Evolutionary conservation across 2,888 invertebrate genomes (phyloP), one percentile per base, ranked within the genome.

Genomic region (Cremastinae sp.): DNA sequence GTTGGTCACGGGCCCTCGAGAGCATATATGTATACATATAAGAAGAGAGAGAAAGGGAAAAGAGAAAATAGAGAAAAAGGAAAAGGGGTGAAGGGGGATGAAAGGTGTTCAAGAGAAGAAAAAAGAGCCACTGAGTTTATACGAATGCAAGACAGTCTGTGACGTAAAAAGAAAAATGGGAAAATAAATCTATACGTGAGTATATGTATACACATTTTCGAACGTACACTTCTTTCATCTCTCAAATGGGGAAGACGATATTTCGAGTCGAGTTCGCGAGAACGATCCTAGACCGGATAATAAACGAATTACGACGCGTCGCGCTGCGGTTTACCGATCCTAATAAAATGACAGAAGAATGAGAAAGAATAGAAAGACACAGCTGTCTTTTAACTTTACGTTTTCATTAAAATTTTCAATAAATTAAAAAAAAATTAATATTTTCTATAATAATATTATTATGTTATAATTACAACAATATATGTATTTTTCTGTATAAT

Each of bases 1-100:
- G 78, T 82, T 83, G 84, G n/a, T 82, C 85, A 80, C 81, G 75
- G 83, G 75, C 59, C 59, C 70, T 18, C 55, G 51, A 51, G 37
- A 64, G 35, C 62, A 10, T 16, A 20, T 62, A 51, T 47, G 20
- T 49, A 49, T 37, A 39, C 20, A 49, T 37, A 47, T 58, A 51
- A 47, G 4, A 37, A 7, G 18, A 28, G 20, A 18, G n/a, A 49
- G 10, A 18, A 66, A 55, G 53, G 41, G 45, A 18, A n/a, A 56
- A n/a, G n/a, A 4, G 41, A 45, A 18, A 49, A 35, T 22, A 55
- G 66, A 35, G 45, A 56, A 43, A 66, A 35, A 35, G 5, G 37
- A 20, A 51, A 45, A 12, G 55, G 45, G n/a, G n/a, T 59, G 51
- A 10, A n/a, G 9, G 20, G 3, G 18, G 18, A 18, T 47, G 22